Evolutionary conservation across 92 coral and sea anemone species (phyloP).

Genomic region (Porites rus): DNA sequence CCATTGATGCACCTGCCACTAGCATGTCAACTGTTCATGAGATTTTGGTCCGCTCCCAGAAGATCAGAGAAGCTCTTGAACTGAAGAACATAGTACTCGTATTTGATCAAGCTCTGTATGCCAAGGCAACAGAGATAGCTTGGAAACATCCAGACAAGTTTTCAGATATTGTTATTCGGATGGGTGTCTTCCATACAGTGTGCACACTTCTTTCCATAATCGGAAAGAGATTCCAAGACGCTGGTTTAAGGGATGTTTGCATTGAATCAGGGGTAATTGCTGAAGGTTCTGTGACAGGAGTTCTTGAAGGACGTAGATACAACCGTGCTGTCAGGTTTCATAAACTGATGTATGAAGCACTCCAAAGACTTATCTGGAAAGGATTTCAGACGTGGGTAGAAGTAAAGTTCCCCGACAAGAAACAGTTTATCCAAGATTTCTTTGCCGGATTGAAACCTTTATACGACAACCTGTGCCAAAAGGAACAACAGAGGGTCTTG

Average conservation of each 20-base stretch:
- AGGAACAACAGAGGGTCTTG: constrained; percentile 46
- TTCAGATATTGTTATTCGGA: constrained; percentile 44
- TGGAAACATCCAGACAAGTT: constrained; percentile 67
- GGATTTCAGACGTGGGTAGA: constrained; percentile 53
- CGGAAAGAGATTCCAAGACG: constrained; percentile 45
- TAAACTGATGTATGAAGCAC: constrained; percentile 48
- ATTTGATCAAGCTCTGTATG: constrained; percentile 76
- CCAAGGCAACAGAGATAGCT: constrained; percentile 70
- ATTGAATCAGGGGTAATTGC: constrained; percentile 73
- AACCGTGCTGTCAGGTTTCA: constrained; percentile 69
- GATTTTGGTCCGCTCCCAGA: constrained; percentile 45
- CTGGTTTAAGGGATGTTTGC: constrained; percentile 71
- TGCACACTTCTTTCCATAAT: constrained; percentile 55
- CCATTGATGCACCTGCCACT: constrained; percentile 73
- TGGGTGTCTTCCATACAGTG: constrained; percentile 71
- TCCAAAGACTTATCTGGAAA: constrained; percentile 24
- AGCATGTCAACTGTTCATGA: constrained; percentile 72
- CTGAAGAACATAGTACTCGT: constrained; percentile 61
- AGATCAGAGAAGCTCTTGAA: constrained; percentile 52
- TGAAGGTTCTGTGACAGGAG: constrained; percentile 69
- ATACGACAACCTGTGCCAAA: constrained; percentile 39
- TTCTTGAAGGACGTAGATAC: constrained; percentile 66
- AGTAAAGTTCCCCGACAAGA: constrained; percentile 16
- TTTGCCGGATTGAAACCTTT: constrained; percentile 38
- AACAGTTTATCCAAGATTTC: constrained; percentile 24